Base-by-base conservation (phyloP, 2,888 invertebrate genomes). In the Limnephilus auricula region DNA sequence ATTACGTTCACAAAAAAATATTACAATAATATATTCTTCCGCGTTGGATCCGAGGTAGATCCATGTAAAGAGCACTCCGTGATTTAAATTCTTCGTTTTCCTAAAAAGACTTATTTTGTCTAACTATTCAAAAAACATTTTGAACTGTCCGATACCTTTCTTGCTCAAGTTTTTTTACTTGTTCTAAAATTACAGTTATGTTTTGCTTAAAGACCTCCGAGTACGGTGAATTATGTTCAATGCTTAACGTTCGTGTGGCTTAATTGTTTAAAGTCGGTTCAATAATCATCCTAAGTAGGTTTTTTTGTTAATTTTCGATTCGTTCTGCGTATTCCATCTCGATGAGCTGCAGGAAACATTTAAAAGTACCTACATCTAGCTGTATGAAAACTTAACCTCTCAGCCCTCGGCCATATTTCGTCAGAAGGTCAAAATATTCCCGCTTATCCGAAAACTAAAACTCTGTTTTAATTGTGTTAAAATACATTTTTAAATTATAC, bases 261-360 rank as follows among this genome's bases (percentile, higher is more conserved):
- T 34, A 82, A 82, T 82, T 82, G 65, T 18, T 18, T 34, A 85
- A 31, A 45, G n/a, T 40, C n/a, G 5, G 40, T 85, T 30, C 37
- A 85, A 85, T 50, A 65, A 65, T 65, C 31, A 85, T 45, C 45
- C 45, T 85, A 30, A 18, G 45, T 85, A 50, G 2, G 15, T 85
- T 85, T 82, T 85, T 45, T 30, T 50, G 45, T 45, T 30, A 86
- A 86, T 86, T 50, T 45, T 65, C 65, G 31, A 86, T 86, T 86
- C 86, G 86, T 45, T 86, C 30, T 86, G 32, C 18, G 18, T 31
- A 31, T 86, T 45, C 1, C 12, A 65, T 65, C 65, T 5, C 65
- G 65, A 65, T 25, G 18, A 65, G 4, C 65, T 65, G 9, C 25
- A 65, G n/a, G 25, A n/a, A n/a, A n/a, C 65, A 25, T n/a, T 65